phyloP scores from a whole-genome alignment of 2,113 vertebrate genomes.

The Stegastes partitus region DNA sequence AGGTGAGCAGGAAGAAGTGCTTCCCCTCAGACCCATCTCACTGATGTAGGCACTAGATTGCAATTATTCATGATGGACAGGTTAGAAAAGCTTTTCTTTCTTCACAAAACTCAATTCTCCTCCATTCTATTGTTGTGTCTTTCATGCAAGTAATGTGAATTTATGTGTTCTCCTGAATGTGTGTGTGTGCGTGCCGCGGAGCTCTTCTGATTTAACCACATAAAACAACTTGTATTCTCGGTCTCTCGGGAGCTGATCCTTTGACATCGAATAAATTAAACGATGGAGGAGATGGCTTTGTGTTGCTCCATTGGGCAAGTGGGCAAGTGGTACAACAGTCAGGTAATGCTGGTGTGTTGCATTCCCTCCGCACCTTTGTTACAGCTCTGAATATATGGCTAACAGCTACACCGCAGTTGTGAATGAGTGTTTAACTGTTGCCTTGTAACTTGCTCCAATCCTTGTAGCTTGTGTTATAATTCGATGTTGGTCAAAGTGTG shows the following conservation, averaged over 20 bases:
- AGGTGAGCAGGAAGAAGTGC: conserved; percentile 37
- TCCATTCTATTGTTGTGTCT: conserved; percentile 46
- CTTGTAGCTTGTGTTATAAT: conserved; percentile 52
- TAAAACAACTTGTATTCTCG: conserved; percentile 63
- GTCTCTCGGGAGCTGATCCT: conserved; percentile 66
- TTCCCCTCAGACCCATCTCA: conserved; percentile 34
- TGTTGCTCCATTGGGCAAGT: conserved; percentile 35
- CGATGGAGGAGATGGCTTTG: conserved; percentile 45
- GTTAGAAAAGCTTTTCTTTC: conserved; percentile 31
- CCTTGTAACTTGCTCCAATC: conserved; percentile 54
- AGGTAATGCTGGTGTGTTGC: conserved; percentile 53
- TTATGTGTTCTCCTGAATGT: conserved; percentile 11
- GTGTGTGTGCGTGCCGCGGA: conserved; percentile 17
- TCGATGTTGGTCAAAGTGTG: conserved; percentile 31
- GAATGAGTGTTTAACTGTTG: conserved; percentile 25
- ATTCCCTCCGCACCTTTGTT: conserved; percentile 44
- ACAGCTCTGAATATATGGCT: conserved; percentile 26
- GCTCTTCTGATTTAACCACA: conserved; percentile 58
- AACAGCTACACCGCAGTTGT: conserved; percentile 20
- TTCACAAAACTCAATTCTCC: conserved; percentile 29
- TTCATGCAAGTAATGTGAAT: conserved; percentile 43
- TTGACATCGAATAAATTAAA: conserved; percentile 75
- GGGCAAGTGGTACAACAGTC: conserved; percentile 36
- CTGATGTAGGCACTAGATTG: conserved; percentile 24
- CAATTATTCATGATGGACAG: conserved; percentile 53